Percentiles rank a stretch among this genome's conserved stretches.
Evolutionary conservation across 37 sponge, comb jelly and placozoan species (phyloP).

Genomic region (Beroe forskalii): DNA sequence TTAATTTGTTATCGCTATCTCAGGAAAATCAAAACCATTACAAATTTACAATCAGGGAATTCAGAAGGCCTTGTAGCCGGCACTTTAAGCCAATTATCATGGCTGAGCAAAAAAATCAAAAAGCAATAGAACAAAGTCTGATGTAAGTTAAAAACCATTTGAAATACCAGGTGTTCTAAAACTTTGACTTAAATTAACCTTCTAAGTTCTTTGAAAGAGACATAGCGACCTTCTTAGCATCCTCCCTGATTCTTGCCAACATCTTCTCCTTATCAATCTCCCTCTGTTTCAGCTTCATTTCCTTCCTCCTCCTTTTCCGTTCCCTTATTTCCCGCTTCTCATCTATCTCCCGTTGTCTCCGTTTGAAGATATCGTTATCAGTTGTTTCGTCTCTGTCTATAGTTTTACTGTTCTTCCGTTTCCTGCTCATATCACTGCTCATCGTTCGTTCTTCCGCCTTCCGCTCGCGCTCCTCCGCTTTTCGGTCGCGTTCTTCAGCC

Average conservation of each 20-base stretch:
- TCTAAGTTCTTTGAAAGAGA: not conserved
- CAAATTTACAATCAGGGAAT: no score
- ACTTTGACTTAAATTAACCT: not conserved
- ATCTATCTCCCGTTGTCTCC: constrained; percentile 3
- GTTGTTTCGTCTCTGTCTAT: not conserved
- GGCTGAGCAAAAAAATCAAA: no score
- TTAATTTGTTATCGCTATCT: no score
- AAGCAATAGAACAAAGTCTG: no score
- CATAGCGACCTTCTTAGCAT: constrained; percentile 42
- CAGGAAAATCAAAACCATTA: no score
- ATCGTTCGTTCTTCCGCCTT: not conserved
- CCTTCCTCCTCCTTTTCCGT: not conserved
- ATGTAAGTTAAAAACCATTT: no score
- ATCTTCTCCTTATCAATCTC: constrained; percentile 26
- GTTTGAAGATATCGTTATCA: constrained; percentile 26
- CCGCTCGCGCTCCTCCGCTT: not conserved
- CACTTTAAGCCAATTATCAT: no score
- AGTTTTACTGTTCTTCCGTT: not conserved
- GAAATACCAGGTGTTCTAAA: no score
- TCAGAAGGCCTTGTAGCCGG: no score
- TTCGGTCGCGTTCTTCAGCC: not conserved
- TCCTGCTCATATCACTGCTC: not conserved
- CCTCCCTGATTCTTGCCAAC: constrained; percentile 10
- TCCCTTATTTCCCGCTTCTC: not conserved
- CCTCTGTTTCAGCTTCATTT: not conserved